A percentile compares a stretch with the other conserved stretches of the same genome.
phyloP scores from a whole-genome alignment of 2,888 invertebrate genomes.

The Drosophila heteroneura region DNA sequence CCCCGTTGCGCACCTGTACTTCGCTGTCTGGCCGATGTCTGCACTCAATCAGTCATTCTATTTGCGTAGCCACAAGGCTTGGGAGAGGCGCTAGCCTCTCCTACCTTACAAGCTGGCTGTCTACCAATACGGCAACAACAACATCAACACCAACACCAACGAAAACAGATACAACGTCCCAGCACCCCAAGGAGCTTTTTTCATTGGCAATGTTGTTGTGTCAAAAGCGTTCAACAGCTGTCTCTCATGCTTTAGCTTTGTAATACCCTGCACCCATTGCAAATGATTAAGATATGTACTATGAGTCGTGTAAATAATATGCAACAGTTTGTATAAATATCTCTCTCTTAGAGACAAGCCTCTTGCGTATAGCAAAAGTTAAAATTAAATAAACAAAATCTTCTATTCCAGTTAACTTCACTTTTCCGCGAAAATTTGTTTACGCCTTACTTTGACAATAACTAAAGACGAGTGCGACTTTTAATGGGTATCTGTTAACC shows the following conservation, averaged over 20 bases:
- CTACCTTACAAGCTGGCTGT: conserved; percentile 2
- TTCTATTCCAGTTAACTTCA: background rate
- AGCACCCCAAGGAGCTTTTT: conserved; percentile 49
- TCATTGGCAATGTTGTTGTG: conserved; percentile 39
- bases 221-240: conserved; percentile 77
- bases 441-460: background rate
- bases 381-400: background rate
- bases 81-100: conserved; percentile 10
- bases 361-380: background rate
- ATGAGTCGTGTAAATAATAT: background rate
- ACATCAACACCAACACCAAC: conserved; percentile 17
- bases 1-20: conserved; percentile 37
- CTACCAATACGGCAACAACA: conserved; percentile 23
- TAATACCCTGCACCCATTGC: background rate
- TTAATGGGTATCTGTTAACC: background rate
- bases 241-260: conserved; percentile 53
- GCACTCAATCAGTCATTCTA: conserved; percentile 55
- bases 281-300: background rate
- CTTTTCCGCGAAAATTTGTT: background rate
- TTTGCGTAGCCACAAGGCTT: conserved; percentile 42
- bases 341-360: background rate
- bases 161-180: conserved; percentile 23
- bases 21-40: conserved; percentile 70
- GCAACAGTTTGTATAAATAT: background rate
- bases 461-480: background rate